Evolutionary conservation across 2,797 vertebrate genomes (phyloP).

Genomic region (Anomalospiza imberbis): DNA sequence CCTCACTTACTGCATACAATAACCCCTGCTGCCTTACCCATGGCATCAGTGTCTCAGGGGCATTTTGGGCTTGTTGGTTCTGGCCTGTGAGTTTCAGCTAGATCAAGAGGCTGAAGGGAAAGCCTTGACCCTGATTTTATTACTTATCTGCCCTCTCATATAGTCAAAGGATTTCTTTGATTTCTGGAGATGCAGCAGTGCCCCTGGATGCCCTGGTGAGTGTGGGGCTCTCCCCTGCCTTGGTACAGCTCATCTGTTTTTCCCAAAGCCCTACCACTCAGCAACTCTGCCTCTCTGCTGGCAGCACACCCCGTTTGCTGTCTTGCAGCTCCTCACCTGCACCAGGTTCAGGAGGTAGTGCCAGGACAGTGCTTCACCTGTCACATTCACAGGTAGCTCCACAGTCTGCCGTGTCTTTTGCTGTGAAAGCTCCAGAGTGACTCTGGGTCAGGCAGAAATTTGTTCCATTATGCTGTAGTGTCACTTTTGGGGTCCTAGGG

Average conservation of each 20-base stretch:
- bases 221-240: not conserved
- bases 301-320: not conserved
- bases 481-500: not conserved
- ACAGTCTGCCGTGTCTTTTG: not conserved
- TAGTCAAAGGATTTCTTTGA: not conserved
- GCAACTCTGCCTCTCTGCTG: not conserved
- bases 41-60: not conserved
- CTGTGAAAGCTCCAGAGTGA: not conserved
- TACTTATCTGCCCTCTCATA: not conserved
- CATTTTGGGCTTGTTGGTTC: not conserved
- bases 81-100: rapidly evolving
- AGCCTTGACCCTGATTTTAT: not conserved
- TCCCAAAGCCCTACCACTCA: not conserved
- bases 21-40: not conserved
- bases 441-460: not conserved
- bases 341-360: rapidly evolving
- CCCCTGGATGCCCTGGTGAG: not conserved
- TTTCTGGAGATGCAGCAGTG: not conserved
- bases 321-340: rapidly evolving
- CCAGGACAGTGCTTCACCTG: not conserved
- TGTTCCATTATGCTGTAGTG: not conserved
- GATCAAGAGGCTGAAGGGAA: not conserved
- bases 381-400: rapidly evolving
- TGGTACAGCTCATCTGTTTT: not conserved
- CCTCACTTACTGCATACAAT: not conserved